Percentiles rank a stretch among this genome's conserved stretches.
These are phyloP conservation scores for Staurois parvus DNA, from an alignment of 2,797 vertebrate species.

Conservation along the genomic window DNA sequence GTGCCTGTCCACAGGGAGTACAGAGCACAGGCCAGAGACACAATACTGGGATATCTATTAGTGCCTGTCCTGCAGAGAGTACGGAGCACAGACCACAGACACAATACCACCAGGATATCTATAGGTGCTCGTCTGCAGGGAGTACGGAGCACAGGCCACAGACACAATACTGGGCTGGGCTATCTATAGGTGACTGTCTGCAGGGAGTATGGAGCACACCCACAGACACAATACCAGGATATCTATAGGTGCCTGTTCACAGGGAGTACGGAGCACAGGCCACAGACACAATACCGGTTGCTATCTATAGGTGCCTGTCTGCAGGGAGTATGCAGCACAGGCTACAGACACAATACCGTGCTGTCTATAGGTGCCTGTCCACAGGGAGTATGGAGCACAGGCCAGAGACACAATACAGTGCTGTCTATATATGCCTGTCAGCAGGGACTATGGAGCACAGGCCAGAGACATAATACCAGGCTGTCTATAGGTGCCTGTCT, in stretches of 20 bases:
- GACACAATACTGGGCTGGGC: not conserved
- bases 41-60: constrained; percentile 8
- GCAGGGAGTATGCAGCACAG: not conserved
- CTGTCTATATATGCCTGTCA: constrained; percentile 14
- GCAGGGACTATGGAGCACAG: not conserved
- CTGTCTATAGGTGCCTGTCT: constrained; percentile 17
- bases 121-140: constrained; percentile 5
- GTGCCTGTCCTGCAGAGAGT: not conserved
- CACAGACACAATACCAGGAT: not conserved
- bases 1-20: not conserved
- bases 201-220: not conserved
- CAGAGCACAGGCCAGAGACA: not conserved
- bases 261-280: not conserved
- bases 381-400: not conserved
- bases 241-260: constrained; percentile 22
- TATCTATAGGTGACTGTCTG: constrained; percentile 26
- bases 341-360: not conserved
- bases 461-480: not conserved
- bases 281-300: not conserved
- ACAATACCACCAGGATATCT: constrained; percentile 1
- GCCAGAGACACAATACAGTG: not conserved
- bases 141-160: not conserved
- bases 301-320: constrained; percentile 18
- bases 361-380: constrained; percentile 18
- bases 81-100: not conserved